Base-by-base conservation (phyloP, 2,888 invertebrate genomes). In the Colostygia pectinataria region DNA sequence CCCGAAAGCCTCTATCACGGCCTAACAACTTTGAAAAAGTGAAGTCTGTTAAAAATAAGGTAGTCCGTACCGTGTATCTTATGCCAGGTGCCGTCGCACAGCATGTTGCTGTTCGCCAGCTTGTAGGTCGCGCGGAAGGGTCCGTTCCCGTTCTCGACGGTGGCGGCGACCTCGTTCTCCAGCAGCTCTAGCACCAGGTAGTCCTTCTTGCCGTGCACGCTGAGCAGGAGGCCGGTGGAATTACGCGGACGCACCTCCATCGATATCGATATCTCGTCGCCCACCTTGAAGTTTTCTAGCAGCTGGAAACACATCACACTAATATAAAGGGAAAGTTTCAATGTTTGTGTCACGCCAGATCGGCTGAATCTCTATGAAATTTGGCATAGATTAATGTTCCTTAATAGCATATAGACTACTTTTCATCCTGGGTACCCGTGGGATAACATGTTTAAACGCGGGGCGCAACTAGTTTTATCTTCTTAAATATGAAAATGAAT, bases 61-160 rank as follows among this genome's bases (percentile, higher is more conserved):
- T 12, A 28, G 6, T 31, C 7, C 67, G 77, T 76, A 95, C 95
- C 94, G 82, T 93, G 92, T 66, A 98, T 96, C 47, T 92, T 94
- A 74, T 99, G 98, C 99, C 99, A 99, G 44, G 96, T 92, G 36
- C 99, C 99, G 80, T 99, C 98, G 74, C 99, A 99, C 53, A 98
- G 92, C 64, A 94, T 93, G 51, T 92, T 92, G 38, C 92, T 91
- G 33, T 92, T 90, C 23, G 93, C 93, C 0, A 94, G 89, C 40
- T 91, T 92, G 76, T 94, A 97, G 13, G 92, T 92, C 1, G 97
- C 94, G 1, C 93, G 92, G 63, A 96, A 94, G 1, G 94, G 93
- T 5, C 97, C 97, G 66, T 93, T 94, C 0, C 96, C 95, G 65
- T 96, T 96, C 61, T 97, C 96, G 0, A 96, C 97, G 0, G 94